A percentile compares a stretch with the other conserved stretches of the same genome.
phyloP scores from a whole-genome alignment of 2,113 vertebrate species.

The Ascaphus truei region DNA sequence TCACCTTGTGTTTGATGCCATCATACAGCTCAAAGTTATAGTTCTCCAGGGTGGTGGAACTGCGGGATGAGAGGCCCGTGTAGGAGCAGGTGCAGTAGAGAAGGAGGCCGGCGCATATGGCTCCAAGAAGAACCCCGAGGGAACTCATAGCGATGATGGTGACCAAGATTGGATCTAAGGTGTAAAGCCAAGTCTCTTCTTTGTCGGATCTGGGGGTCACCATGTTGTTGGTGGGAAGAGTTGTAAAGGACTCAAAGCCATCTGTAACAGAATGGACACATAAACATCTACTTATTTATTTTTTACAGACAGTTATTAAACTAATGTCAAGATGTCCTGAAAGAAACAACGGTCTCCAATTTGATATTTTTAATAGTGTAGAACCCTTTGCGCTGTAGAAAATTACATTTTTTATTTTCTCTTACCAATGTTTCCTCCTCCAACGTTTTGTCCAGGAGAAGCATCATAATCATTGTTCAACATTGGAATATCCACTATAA shows the following conservation, averaged over 20 bases:
- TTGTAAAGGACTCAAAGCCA: conserved; percentile 60
- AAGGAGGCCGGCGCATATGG: conserved; percentile 86
- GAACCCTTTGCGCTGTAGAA: too few relatives aligned
- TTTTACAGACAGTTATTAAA: background rate
- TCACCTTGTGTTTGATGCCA: conserved; percentile 96
- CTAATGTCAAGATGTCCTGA: too few relatives aligned
- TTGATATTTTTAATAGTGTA: too few relatives aligned
- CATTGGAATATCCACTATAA: conserved; percentile 63
- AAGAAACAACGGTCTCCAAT: too few relatives aligned
- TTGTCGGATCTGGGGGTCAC: conserved; percentile 72
- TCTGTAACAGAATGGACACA: conserved; percentile 53
- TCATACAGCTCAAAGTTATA: conserved; percentile 98
- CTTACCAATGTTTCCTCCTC: conserved; percentile 20
- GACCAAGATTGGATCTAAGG: conserved; percentile 92
- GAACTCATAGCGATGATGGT: conserved; percentile 99
- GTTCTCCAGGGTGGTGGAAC: conserved; percentile 94
- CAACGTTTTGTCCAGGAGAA: background rate
- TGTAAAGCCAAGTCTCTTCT: conserved; percentile 92
- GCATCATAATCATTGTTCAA: conserved; percentile 48
- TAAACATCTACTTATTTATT: conserved; percentile 6
- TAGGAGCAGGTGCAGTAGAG: conserved; percentile 97
- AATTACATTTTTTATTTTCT: background rate
- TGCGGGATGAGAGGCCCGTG: conserved; percentile 83
- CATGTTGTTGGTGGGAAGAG: conserved; percentile 61
- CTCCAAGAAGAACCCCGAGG: conserved; percentile 85